Conservation (phyloP, 2,888 invertebrate genomes). For the Yponomeuta cagnagella region DNA sequence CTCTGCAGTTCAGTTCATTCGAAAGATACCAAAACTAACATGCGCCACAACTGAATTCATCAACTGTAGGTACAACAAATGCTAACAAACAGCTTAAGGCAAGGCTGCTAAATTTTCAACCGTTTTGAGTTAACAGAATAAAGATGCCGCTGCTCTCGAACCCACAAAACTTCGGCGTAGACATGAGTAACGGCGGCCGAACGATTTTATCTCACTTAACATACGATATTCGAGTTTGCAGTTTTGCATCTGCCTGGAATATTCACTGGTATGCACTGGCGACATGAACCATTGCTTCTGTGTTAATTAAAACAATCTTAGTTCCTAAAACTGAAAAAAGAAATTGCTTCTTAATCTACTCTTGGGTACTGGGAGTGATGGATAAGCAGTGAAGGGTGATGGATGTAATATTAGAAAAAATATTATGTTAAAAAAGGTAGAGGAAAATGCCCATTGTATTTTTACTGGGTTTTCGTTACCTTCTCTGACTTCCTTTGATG, state of each 20-base stretch:
- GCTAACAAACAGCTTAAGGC: neutral
- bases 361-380: neutral
- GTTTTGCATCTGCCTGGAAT: neutral
- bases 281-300: neutral
- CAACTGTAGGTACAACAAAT: neutral
- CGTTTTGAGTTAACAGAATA: neutral
- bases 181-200: conserved; percentile 45
- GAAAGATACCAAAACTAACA: no score
- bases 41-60: no score
- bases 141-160: neutral
- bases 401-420: neutral
- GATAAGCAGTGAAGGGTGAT: neutral
- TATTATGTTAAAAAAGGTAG: neutral
- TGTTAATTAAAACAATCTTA: neutral
- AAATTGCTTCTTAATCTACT: no score
- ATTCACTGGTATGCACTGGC: neutral
- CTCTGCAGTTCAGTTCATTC: no score
- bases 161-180: conserved; percentile 32
- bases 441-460: neutral
- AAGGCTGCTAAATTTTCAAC: neutral
- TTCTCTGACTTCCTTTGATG: neutral
- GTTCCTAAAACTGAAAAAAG: neutral
- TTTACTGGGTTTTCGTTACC: neutral
- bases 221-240: conserved; percentile 4
- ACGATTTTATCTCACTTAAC: conserved; percentile 35